Conservation (phyloP, 2,888 invertebrate species). For the Lasioglossum pauxillum region DNA sequence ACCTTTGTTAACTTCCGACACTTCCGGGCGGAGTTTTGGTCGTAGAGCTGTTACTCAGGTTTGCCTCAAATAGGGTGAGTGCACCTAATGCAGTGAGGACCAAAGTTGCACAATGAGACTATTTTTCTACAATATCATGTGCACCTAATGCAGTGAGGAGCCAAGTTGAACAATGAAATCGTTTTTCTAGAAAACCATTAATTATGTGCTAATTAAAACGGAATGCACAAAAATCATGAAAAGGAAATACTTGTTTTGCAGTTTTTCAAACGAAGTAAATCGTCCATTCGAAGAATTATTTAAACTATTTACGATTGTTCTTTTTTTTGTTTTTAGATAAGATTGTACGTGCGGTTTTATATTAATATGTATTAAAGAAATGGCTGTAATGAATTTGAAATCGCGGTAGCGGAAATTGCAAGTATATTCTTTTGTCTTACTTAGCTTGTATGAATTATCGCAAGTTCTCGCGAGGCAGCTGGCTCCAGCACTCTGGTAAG, state of each 20-base stretch:
- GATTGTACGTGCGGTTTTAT: not conserved
- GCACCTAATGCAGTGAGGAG: too few relatives aligned
- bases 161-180: too few relatives aligned
- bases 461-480: conserved; percentile 11
- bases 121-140: too few relatives aligned
- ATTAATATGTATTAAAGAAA: not conserved
- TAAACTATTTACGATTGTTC: not conserved
- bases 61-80: not conserved
- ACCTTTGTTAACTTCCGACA: not conserved
- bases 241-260: too few relatives aligned
- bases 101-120: too few relatives aligned
- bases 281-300: not conserved
- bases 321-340: not conserved
- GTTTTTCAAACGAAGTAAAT: not conserved
- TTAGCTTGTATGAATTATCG: conserved; percentile 22
- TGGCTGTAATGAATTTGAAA: not conserved
- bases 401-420: not conserved
- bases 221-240: too few relatives aligned
- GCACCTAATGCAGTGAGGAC: too few relatives aligned
- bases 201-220: too few relatives aligned
- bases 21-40: not conserved
- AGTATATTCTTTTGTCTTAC: not conserved
- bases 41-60: too few relatives aligned
- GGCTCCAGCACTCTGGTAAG: conserved; percentile 12
- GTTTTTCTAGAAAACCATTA: too few relatives aligned